A percentile compares a stretch with the other conserved stretches of the same genome.
These are phyloP conservation scores for Chionomys nivalis DNA, from an alignment of 2,113 vertebrate genomes.

Conservation along the genomic window DNA sequence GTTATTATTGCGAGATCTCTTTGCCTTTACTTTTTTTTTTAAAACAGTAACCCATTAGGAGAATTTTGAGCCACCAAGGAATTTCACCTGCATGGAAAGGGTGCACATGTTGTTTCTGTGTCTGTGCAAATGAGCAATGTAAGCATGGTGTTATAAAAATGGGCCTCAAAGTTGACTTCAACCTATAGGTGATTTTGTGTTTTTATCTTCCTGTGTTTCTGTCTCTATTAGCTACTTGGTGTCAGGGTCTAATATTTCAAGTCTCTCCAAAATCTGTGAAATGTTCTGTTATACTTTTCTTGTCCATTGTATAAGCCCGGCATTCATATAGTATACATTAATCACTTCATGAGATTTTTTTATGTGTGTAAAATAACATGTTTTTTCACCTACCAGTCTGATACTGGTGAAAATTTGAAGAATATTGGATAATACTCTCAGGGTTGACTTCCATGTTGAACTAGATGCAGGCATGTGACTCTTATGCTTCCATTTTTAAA, in stretches of 20 bases:
- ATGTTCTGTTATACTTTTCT: not conserved
- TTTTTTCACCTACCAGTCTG: not conserved
- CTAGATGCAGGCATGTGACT: not conserved
- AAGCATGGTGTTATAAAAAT: slow-evolving; percentile 19
- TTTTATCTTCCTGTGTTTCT: not conserved
- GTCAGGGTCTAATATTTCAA: not conserved
- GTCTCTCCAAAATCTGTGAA: not conserved
- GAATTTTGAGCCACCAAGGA: slow-evolving; percentile 15
- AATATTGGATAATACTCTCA: not conserved
- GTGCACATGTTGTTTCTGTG: not conserved
- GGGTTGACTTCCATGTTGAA: not conserved
- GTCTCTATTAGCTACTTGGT: not conserved
- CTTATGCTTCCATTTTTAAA: not conserved
- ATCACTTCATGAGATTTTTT: not conserved
- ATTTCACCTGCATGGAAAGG: not conserved
- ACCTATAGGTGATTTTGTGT: not conserved
- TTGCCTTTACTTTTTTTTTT: not conserved
- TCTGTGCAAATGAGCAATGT: slow-evolving; percentile 25
- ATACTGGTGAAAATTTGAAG: not conserved
- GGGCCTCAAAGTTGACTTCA: slow-evolving; percentile 2
- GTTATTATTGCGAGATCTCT: not conserved
- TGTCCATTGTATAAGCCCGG: not conserved
- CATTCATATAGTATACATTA: not conserved
- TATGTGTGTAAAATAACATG: not conserved
- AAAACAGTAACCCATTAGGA: not conserved